A percentile compares a stretch with the other conserved stretches of the same genome.
phyloP scores from a whole-genome alignment of 2,888 invertebrate species.

The Dicycla oo region DNA sequence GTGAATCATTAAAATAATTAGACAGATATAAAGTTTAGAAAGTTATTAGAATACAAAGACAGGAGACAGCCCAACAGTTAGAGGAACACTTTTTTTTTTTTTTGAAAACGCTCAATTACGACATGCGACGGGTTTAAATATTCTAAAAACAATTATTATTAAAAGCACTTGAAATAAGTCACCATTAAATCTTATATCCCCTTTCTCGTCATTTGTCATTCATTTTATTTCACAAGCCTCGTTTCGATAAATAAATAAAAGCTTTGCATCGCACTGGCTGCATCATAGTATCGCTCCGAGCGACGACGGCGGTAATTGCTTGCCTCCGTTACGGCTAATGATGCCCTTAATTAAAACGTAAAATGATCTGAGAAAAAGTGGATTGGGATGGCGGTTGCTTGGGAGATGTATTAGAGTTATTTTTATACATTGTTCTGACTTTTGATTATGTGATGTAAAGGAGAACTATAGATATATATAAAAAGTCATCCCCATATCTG shows the following conservation, averaged over 20 bases:
- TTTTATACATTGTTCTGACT: neutral
- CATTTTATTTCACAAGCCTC: neutral
- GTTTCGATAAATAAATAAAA: constrained; percentile 15
- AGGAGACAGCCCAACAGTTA: no score
- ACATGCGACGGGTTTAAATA: no score
- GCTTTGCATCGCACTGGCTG: constrained; percentile 16
- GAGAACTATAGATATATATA: neutral
- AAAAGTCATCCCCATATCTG: neutral
- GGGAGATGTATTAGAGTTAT: neutral
- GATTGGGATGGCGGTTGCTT: constrained; percentile 37
- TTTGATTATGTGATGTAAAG: neutral
- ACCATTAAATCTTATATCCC: constrained; percentile 4
- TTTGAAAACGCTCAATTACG: no score
- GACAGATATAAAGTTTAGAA: no score
- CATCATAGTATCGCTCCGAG: constrained; percentile 38
- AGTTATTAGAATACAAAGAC: no score
- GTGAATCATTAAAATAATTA: no score
- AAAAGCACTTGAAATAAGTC: neutral
- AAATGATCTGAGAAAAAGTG: constrained; percentile 67
- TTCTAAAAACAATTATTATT: neutral
- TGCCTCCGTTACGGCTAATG: constrained; percentile 69
- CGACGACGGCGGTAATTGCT: constrained; percentile 66
- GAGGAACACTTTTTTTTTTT: no score
- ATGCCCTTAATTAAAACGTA: constrained; percentile 70
- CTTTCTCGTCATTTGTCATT: neutral